These are phyloP conservation scores for Brachylomia viminalis DNA, from an alignment of 2,888 invertebrate species.

Conservation along the genomic window DNA sequence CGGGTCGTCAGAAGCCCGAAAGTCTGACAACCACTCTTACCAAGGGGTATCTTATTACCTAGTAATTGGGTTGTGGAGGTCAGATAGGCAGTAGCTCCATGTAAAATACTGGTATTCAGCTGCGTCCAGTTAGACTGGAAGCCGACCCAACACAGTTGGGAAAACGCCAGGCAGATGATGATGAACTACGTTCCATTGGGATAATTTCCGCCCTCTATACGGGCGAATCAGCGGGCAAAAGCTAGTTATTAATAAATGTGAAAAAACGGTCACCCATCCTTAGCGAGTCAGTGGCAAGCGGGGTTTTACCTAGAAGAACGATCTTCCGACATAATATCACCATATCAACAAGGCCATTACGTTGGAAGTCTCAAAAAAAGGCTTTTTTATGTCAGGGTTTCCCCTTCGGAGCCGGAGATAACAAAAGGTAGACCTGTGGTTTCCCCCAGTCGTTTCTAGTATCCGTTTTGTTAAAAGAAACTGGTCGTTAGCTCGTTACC, in stretches of 20 bases:
- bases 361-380: neutral
- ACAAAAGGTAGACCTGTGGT: neutral
- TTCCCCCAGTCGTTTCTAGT: constrained; percentile 3
- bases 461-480: constrained; percentile 20
- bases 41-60: too few species aligned
- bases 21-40: too few species aligned
- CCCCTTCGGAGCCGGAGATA: constrained; percentile 2
- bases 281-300: neutral
- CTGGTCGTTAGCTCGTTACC: neutral
- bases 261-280: neutral
- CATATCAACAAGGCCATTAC: neutral
- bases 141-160: too few species aligned
- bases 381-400: constrained; percentile 5
- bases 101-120: too few species aligned
- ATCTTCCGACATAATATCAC: neutral
- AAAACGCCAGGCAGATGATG: too few species aligned
- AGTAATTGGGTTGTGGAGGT: too few species aligned
- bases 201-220: too few species aligned
- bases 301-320: neutral
- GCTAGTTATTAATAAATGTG: neutral
- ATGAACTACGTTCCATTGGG: too few species aligned
- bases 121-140: too few species aligned
- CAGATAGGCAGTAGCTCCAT: too few species aligned
- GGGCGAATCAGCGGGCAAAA: too few species aligned
- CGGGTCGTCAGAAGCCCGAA: too few species aligned